A percentile compares a stretch with the other conserved stretches of the same genome.
These are phyloP conservation scores for Pyrrhosoma nymphula DNA, from an alignment of 2,888 invertebrate species.

Conservation along the genomic window DNA sequence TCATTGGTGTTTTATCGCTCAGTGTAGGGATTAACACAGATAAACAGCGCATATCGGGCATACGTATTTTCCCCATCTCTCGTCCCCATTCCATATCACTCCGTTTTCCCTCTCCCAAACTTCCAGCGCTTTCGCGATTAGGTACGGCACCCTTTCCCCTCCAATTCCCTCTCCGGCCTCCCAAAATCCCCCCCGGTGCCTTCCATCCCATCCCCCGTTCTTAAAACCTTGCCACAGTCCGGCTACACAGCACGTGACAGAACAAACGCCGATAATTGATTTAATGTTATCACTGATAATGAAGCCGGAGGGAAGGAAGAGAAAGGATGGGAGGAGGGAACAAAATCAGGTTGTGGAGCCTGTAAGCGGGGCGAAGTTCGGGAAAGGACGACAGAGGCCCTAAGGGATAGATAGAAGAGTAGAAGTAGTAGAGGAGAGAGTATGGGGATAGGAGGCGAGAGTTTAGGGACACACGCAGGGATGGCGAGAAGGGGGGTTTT, in stretches of 20 bases:
- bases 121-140: neutral
- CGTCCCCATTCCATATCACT: neutral
- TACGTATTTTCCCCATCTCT: neutral
- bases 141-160: neutral
- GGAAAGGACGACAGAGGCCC: neutral
- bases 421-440: no score
- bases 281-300: constrained; percentile 65
- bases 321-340: neutral
- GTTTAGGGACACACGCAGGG: neutral
- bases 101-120: neutral
- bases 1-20: no score
- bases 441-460: no score
- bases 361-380: neutral
- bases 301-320: constrained; percentile 23
- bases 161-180: neutral
- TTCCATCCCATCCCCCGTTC: neutral
- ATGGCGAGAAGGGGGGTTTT: neutral
- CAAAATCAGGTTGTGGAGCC: neutral
- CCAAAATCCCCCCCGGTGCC: neutral
- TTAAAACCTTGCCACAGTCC: neutral
- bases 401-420: neutral
- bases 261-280: constrained; percentile 64
- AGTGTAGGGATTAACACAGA: no score
- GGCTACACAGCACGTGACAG: constrained; percentile 51
- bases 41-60: no score